These are phyloP conservation scores for Hydrolagus colliei DNA, from an alignment of 2,797 vertebrate genomes.

Conservation along the genomic window DNA sequence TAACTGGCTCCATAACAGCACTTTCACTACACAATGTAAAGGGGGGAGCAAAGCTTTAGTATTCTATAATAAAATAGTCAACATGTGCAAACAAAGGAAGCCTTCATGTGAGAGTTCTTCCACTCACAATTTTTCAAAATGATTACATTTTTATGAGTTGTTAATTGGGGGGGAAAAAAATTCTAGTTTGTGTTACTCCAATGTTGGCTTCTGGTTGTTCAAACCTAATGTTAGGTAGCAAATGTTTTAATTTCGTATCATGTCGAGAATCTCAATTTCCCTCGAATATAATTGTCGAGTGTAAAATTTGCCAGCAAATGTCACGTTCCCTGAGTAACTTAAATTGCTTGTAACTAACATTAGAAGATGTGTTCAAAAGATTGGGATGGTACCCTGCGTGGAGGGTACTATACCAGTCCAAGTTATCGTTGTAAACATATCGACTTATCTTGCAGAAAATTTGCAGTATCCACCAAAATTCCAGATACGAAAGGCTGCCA, in stretches of 20 bases:
- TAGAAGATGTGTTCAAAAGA: not conserved
- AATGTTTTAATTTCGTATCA: no score
- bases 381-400: no score
- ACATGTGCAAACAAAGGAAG: not conserved
- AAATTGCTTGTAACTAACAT: not conserved
- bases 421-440: not conserved
- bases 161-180: not conserved
- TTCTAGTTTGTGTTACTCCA: not conserved
- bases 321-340: not conserved
- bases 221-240: no score
- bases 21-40: not conserved
- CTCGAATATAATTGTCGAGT: no score
- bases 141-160: not conserved
- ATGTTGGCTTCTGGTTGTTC: not conserved
- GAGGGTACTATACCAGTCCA: no score
- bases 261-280: no score
- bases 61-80: not conserved
- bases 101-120: not conserved
- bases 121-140: not conserved
- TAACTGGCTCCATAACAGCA: not conserved
- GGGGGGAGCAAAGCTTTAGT: not conserved
- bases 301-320: no score
- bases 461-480: conserved; percentile 91
- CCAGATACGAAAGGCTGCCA: conserved; percentile 97
- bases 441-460: conserved; percentile 69